These are phyloP conservation scores for Pseudobourletiella spinata DNA, from an alignment of 1,140 invertebrate genomes.

Conservation along the genomic window DNA sequence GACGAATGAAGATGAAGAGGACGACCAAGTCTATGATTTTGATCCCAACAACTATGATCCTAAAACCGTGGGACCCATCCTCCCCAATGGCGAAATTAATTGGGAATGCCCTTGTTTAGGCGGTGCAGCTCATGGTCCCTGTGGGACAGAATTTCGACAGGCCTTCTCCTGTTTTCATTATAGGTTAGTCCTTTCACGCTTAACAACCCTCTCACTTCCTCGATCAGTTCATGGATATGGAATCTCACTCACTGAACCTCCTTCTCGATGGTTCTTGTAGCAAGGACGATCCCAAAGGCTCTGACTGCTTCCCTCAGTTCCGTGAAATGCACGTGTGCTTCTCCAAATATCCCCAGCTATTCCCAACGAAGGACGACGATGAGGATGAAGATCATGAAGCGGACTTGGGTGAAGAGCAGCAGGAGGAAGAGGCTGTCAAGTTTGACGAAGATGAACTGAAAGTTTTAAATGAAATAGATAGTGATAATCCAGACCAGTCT, in stretches of 20 bases:
- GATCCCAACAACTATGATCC: conserved; percentile 53
- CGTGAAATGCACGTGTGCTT: conserved; percentile 89
- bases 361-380: conserved; percentile 45
- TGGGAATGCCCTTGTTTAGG: conserved; percentile 95
- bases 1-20: conserved; percentile 7
- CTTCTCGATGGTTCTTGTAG: conserved; percentile 32
- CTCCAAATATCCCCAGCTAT: conserved; percentile 75
- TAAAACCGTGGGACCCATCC: conserved; percentile 65
- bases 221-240: no score
- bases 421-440: conserved; percentile 23
- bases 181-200: conserved; percentile 45
- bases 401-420: conserved; percentile 5
- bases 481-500: not conserved
- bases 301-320: conserved; percentile 84
- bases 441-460: conserved; percentile 23
- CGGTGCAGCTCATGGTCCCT: conserved; percentile 90
- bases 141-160: conserved; percentile 81
- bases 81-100: conserved; percentile 84
- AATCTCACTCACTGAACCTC: no score
- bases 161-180: conserved; percentile 94
- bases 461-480: conserved; percentile 10
- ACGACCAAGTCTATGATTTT: conserved; percentile 6
- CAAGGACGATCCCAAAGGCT: conserved; percentile 63
- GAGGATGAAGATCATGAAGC: conserved; percentile 25
- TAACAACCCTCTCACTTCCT: not conserved